Conservation (phyloP, 2,888 invertebrate species). For the Lamellibrachia satsuma region DNA sequence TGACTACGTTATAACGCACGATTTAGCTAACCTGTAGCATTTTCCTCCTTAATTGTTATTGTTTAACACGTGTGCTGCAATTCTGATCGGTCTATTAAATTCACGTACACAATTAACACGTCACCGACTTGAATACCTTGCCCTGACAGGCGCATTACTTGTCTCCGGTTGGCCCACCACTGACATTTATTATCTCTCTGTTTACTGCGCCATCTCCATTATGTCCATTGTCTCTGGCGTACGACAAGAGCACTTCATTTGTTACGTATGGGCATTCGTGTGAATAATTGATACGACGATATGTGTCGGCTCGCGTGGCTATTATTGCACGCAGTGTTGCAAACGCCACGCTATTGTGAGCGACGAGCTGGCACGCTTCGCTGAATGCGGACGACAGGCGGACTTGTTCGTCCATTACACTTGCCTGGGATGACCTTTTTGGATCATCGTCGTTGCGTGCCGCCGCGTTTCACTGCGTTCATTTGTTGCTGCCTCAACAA, state of each 20-base stretch:
- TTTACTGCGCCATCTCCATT: not conserved
- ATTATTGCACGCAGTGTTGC: not conserved
- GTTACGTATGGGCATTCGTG: not conserved
- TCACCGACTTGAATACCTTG: not conserved
- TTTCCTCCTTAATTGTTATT: not conserved
- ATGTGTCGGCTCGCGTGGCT: not conserved
- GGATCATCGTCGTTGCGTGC: not conserved
- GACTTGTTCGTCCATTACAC: not conserved
- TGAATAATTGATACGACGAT: not conserved
- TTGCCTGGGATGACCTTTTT: not conserved
- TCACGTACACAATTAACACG: not conserved
- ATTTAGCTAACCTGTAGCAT: not conserved
- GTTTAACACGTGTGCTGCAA: not conserved
- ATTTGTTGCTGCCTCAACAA: not conserved
- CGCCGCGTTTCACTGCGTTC: not conserved
- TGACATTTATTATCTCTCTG: not conserved
- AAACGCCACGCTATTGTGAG: not conserved
- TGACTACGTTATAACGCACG: not conserved
- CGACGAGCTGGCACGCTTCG: not conserved
- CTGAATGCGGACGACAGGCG: not conserved
- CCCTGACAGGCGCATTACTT: not conserved
- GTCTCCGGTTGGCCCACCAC: not conserved
- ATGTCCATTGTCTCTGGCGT: not conserved
- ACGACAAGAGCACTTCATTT: not conserved
- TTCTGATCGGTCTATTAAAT: not conserved